phyloP scores from a whole-genome alignment of 2,113 vertebrate genomes.

The Alligator sinensis region DNA sequence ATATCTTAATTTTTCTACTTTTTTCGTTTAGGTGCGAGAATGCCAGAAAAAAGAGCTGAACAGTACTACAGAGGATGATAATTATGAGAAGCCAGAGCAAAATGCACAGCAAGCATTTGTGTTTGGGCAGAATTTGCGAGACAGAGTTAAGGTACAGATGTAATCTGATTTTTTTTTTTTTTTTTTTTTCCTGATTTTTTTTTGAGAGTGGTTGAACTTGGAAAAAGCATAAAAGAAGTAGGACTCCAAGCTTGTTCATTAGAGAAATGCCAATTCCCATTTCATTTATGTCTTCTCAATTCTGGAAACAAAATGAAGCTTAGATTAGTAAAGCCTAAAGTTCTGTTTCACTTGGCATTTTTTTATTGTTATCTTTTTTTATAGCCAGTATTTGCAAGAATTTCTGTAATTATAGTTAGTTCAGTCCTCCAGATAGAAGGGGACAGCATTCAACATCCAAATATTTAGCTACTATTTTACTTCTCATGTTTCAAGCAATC shows the following conservation, averaged over 20 bases:
- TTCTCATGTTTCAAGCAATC: neutral
- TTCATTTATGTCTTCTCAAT: neutral
- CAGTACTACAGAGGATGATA: slow-evolving; percentile 77
- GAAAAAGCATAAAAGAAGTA: neutral
- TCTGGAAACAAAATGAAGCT: neutral
- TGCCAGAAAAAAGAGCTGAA: slow-evolving; percentile 70
- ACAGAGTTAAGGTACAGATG: slow-evolving; percentile 91
- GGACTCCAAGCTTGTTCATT: neutral
- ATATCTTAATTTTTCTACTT: neutral
- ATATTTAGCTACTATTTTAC: neutral
- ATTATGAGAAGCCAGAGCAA: slow-evolving; percentile 79
- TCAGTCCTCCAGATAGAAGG: neutral
- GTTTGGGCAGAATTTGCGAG: slow-evolving; percentile 97
- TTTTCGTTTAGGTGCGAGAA: slow-evolving; percentile 77
- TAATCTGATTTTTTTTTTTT: neutral
- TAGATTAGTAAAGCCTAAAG: neutral
- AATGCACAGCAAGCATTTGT: slow-evolving; percentile 88
- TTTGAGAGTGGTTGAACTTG: too few relatives aligned
- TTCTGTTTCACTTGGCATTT: neutral
- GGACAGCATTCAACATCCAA: neutral
- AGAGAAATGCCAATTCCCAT: fast-evolving
- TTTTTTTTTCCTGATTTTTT: too few relatives aligned
- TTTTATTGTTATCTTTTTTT: neutral
- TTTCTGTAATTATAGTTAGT: neutral
- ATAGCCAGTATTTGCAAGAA: neutral